Evolutionary conservation across 2,797 vertebrate species (phyloP).

Genomic region (Fistularia tabacaria): DNA sequence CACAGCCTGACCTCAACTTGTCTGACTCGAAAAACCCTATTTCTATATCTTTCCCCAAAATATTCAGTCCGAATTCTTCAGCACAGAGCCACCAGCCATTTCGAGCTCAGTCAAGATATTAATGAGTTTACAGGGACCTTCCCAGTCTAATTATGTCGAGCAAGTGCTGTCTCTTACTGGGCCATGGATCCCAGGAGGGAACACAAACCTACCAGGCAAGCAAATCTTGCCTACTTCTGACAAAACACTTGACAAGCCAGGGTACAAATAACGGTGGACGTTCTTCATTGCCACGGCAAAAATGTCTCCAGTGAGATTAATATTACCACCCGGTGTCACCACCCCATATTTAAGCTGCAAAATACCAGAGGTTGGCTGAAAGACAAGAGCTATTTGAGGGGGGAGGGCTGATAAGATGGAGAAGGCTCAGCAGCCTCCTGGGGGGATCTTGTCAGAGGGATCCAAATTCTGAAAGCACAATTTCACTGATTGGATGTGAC

Average conservation of each 20-base stretch:
- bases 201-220: conserved; percentile 76
- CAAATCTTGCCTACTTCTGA: conserved; percentile 79
- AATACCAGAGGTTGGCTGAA: conserved; percentile 58
- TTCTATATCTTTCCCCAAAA: conserved; percentile 22
- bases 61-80: conserved; percentile 26
- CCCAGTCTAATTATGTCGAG: conserved; percentile 81
- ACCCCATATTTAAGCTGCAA: conserved; percentile 71
- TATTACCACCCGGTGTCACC: conserved; percentile 40
- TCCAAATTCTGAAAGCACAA: conserved; percentile 32
- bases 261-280: conserved; percentile 70
- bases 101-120: conserved; percentile 73
- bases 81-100: conserved; percentile 53
- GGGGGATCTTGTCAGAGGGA: conserved; percentile 31
- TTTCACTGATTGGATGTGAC: conserved; percentile 55
- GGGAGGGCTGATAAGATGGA: conserved; percentile 14
- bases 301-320: conserved; percentile 46
- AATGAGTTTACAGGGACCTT: conserved; percentile 82
- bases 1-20: conserved; percentile 4
- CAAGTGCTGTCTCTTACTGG: conserved; percentile 79
- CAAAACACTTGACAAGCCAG: conserved; percentile 75
- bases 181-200: conserved; percentile 72
- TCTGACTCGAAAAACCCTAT: not conserved
- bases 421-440: conserved; percentile 22
- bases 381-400: conserved; percentile 56
- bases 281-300: conserved; percentile 63